A percentile compares a stretch with the other conserved stretches of the same genome.
Evolutionary conservation across 2,797 vertebrate genomes (phyloP).

Genomic region (Perdix hodgsoniae): DNA sequence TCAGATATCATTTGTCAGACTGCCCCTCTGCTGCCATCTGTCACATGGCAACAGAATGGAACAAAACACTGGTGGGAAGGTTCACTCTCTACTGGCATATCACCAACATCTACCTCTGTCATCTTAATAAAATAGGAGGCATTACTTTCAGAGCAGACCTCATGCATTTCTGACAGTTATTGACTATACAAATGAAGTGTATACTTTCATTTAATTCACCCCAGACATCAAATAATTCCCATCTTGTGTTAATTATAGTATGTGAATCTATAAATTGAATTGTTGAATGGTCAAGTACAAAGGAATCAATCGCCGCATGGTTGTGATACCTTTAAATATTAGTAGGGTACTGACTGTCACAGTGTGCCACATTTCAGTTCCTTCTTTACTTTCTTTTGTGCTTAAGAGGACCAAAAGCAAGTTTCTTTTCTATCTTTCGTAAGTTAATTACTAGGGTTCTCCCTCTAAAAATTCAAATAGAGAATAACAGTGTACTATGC

Average conservation of each 20-base stretch:
- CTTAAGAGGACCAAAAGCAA: neutral
- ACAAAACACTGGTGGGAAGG: too few relatives aligned
- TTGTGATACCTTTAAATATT: neutral
- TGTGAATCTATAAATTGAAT: slow-evolving; percentile 36
- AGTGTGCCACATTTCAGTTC: neutral
- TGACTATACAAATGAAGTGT: neutral
- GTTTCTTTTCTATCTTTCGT: neutral
- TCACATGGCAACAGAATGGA: too few relatives aligned
- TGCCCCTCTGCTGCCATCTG: too few relatives aligned
- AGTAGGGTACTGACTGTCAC: neutral
- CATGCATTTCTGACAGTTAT: neutral
- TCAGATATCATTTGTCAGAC: too few relatives aligned
- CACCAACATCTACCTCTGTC: too few relatives aligned
- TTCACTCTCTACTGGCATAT: too few relatives aligned
- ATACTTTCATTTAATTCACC: neutral
- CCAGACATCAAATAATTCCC: neutral
- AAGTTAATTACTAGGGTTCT: neutral
- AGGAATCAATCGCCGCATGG: neutral
- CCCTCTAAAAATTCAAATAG: too few relatives aligned
- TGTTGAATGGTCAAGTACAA: slow-evolving; percentile 29
- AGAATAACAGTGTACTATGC: too few relatives aligned
- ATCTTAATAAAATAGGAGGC: too few relatives aligned
- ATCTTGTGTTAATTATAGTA: neutral
- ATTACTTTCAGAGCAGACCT: too few relatives aligned
- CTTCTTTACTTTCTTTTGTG: neutral